A percentile compares a stretch with the other conserved stretches of the same genome.
Evolutionary conservation across 1,140 invertebrate genomes (phyloP).

Genomic region (Pissodes strobi): DNA sequence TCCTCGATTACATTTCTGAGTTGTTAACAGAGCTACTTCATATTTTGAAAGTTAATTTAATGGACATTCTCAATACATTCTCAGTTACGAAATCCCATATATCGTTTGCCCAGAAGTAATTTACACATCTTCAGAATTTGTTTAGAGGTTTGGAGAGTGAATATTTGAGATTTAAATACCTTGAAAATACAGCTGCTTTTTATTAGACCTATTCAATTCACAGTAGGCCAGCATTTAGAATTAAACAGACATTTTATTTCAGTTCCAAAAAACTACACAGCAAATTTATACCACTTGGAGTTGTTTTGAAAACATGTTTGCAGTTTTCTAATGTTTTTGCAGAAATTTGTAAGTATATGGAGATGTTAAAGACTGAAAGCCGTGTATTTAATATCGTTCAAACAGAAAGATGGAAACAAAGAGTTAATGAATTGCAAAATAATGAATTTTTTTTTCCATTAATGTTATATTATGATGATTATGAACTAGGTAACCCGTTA

Average conservation of each 20-base stretch:
- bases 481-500: conserved; percentile 11
- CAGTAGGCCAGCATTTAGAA: not conserved
- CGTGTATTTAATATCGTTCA: not conserved
- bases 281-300: not conserved
- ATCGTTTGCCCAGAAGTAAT: too few relatives aligned
- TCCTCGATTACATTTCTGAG: too few relatives aligned
- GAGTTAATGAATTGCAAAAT: not conserved
- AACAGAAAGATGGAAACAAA: not conserved
- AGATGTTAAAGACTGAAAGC: not conserved
- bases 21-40: too few relatives aligned
- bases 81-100: too few relatives aligned
- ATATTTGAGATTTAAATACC: not conserved
- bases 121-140: too few relatives aligned
- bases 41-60: too few relatives aligned
- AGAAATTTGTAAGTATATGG: not conserved
- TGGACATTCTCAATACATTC: too few relatives aligned
- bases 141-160: not conserved
- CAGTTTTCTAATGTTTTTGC: not conserved
- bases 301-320: not conserved
- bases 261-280: not conserved
- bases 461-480: conserved; percentile 11
- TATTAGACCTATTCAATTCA: not conserved
- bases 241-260: not conserved
- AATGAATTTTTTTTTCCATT: not conserved
- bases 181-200: not conserved